These are phyloP conservation scores for Ylistrum balloti DNA, from an alignment of 1,140 invertebrate species.

Conservation along the genomic window DNA sequence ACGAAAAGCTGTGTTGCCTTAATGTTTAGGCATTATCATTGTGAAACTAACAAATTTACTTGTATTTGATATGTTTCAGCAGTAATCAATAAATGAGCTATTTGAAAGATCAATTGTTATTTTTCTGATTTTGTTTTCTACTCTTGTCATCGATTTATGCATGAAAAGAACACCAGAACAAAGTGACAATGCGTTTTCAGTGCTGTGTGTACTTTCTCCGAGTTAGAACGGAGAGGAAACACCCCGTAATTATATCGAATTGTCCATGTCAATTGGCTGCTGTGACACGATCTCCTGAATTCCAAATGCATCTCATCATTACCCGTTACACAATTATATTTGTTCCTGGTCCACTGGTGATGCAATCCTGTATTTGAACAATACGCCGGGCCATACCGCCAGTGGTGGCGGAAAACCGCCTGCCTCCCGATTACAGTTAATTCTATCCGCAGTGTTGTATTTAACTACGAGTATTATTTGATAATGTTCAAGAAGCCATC, in stretches of 20 bases:
- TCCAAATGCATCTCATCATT: background rate
- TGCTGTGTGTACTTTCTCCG: background rate
- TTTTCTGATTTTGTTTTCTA: background rate
- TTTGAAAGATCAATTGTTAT: background rate
- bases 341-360: background rate
- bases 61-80: background rate
- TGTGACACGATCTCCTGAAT: background rate
- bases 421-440: background rate
- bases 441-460: conserved; percentile 1
- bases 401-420: background rate
- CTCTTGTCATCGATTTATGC: background rate
- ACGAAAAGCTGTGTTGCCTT: background rate
- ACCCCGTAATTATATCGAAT: background rate
- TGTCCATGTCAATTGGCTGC: conserved; percentile 21
- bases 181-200: background rate
- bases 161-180: background rate
- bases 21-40: background rate
- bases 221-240: background rate
- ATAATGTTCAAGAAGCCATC: background rate
- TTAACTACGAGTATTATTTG: background rate
- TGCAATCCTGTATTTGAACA: background rate
- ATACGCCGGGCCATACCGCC: background rate
- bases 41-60: background rate
- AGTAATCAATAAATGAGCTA: background rate
- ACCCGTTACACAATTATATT: background rate